These are phyloP conservation scores for Myotis daubentonii DNA, from an alignment of 2,797 vertebrate species.

Conservation along the genomic window DNA sequence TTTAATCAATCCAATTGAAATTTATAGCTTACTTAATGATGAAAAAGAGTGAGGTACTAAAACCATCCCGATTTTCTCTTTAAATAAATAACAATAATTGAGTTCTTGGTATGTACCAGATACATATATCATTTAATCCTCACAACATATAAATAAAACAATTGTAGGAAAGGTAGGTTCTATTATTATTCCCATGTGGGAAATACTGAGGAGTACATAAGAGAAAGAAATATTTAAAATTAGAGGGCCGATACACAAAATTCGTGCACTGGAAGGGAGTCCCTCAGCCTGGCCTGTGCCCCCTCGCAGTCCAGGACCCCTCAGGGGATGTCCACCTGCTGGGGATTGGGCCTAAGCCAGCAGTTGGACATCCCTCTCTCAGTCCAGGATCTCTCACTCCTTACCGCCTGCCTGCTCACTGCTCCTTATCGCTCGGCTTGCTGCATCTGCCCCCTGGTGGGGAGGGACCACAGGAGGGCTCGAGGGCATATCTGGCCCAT, in stretches of 20 bases:
- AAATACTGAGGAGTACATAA: not conserved
- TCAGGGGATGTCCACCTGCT: too few relatives aligned
- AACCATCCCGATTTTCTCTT: not conserved
- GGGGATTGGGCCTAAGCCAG: too few relatives aligned
- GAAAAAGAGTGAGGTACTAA: not conserved
- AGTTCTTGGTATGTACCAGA: not conserved
- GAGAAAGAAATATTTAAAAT: not conserved
- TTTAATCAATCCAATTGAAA: not conserved
- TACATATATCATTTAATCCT: not conserved
- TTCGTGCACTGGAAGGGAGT: too few relatives aligned
- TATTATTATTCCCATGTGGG: not conserved
- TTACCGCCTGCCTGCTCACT: too few relatives aligned
- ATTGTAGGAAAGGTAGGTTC: not conserved
- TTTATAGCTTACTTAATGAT: not conserved
- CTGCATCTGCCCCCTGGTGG: too few relatives aligned
- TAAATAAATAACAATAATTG: not conserved
- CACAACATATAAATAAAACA: not conserved
- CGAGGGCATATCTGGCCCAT: accelerated
- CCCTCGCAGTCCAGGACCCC: too few relatives aligned
- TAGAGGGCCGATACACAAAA: too few relatives aligned
- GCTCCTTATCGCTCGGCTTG: too few relatives aligned
- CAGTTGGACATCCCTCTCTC: too few relatives aligned
- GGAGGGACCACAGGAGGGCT: too few relatives aligned
- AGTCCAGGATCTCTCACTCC: too few relatives aligned
- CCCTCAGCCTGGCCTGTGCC: too few relatives aligned